Conservation (phyloP, 2,888 invertebrate genomes). For the Mylabris sibirica region DNA sequence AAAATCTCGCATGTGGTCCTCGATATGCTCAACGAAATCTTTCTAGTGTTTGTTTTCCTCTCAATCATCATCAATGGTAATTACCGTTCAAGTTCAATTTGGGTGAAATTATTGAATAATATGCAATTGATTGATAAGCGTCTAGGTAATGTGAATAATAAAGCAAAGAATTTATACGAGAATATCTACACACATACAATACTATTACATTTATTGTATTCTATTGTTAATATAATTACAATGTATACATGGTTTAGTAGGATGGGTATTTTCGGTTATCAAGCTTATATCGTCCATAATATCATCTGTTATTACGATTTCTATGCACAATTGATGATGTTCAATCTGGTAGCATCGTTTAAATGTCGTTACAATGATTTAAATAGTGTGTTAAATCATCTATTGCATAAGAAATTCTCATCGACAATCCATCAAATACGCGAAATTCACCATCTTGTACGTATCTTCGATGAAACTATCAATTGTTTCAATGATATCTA, state of each 20-base stretch:
- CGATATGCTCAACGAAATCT: not conserved
- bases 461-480: not conserved
- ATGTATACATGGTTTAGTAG: not conserved
- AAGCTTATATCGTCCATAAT: not conserved
- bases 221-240: not conserved
- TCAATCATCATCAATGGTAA: not conserved
- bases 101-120: slow-evolving; percentile 7
- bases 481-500: not conserved
- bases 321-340: slow-evolving; percentile 4
- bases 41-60: not conserved
- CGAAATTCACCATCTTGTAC: not conserved
- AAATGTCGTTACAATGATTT: not conserved
- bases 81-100: not conserved
- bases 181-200: not conserved
- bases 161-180: not conserved
- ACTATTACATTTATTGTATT: not conserved
- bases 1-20: not conserved
- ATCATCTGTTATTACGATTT: not conserved
- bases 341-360: not conserved
- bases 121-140: not conserved
- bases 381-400: not conserved
- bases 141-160: not conserved
- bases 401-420: not conserved
- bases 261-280: not conserved
- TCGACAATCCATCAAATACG: not conserved